Base-by-base conservation (phyloP, 2,888 invertebrate species). In the Stenodera caucasica region DNA sequence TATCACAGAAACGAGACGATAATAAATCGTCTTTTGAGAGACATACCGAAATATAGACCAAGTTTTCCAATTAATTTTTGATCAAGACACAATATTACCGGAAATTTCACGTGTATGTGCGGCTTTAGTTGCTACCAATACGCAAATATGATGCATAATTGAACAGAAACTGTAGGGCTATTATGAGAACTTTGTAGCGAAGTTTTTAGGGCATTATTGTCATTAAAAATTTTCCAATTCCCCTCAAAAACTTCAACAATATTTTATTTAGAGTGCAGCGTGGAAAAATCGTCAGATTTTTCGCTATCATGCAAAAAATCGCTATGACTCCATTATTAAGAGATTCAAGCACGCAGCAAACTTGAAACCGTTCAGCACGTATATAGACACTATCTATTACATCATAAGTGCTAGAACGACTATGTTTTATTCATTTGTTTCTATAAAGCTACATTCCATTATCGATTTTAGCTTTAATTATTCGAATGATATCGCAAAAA, bases 401-500 rank as follows among this genome's bases (percentile, higher is more conserved):
- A 40, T 21, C 45, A 45, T 45, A 45, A 45, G 45, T 45, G 45
- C 21, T 45, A 21, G 45, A 45, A 45, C 18, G 11, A 21, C 21
- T 21, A 45, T 45, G 21, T 45, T 45, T 45, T 45, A 45, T 45
- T 45, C 45, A 45, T 45, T 45, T 45, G 12, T 45, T 21, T 21
- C 11, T 11, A 21, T 18, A 45, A 21, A 45, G 45, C 21, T 21
- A 11, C 18, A 45, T 45, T 45, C 15, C 11, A 21, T n/a, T n/a
- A n/a, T n/a, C n/a, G n/a, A n/a, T n/a, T n/a, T n/a, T n/a, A n/a
- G n/a, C n/a, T n/a, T n/a, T n/a, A n/a, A n/a, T 45, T 45, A 45
- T 21, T 45, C 15, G 18, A 18, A 18, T 18, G 18, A 40, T 18
- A 40, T 40, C 9, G 40, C 3, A 45, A 11, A 3, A 21, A 21